A percentile compares a stretch with the other conserved stretches of the same genome.
Conservation (phyloP, 37 sponge, comb jelly and placozoan genomes). For the Tethya wilhelma region DNA sequence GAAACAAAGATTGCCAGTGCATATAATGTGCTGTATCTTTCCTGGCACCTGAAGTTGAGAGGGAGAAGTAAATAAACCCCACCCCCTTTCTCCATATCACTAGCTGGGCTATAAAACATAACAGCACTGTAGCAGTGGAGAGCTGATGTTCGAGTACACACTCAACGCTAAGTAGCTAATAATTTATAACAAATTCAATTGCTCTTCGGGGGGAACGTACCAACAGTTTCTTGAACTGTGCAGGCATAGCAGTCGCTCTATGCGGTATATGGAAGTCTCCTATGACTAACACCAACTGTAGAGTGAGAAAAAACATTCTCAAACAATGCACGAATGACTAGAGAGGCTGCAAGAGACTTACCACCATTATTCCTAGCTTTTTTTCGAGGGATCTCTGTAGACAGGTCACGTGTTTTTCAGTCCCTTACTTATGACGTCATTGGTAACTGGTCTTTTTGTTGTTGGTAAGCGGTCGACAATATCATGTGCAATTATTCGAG, state of each 20-base stretch:
- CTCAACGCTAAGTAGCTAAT: too few species aligned
- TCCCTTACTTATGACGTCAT: constrained; percentile 16
- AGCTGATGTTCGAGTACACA: too few species aligned
- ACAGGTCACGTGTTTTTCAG: constrained; percentile 57
- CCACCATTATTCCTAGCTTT: constrained; percentile 59
- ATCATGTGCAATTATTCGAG: not conserved
- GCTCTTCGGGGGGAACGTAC: constrained; percentile 30
- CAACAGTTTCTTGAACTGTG: constrained; percentile 97
- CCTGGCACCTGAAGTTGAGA: constrained; percentile 86
- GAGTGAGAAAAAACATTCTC: constrained; percentile 1
- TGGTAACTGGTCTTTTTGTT: too few species aligned
- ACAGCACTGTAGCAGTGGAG: too few species aligned
- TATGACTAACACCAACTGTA: constrained; percentile 92
- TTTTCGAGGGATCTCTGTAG: not conserved
- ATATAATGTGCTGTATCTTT: constrained; percentile 97
- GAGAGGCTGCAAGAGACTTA: constrained; percentile 20
- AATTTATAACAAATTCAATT: not conserved
- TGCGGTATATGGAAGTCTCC: constrained; percentile 99
- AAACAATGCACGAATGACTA: not conserved
- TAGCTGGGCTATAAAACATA: too few species aligned
- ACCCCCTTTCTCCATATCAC: too few species aligned
- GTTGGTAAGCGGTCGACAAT: not conserved
- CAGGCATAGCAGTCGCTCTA: constrained; percentile 84
- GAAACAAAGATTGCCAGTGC: constrained; percentile 97
- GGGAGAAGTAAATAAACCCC: not conserved